Conservation (phyloP, 2,113 vertebrate genomes). For the Ammodytes marinus region DNA sequence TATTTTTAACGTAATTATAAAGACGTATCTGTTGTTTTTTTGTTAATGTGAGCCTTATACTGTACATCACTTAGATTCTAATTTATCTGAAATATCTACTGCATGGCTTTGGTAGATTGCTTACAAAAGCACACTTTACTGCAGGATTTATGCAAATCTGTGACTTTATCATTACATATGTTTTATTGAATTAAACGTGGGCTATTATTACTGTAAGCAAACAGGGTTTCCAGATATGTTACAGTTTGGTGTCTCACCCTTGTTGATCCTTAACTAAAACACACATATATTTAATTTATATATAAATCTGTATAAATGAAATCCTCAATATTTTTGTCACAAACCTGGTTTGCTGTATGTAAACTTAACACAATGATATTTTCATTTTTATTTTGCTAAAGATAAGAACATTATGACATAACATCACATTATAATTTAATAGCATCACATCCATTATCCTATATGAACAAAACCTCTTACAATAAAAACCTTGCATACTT, state of each 20-base stretch:
- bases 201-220: not conserved
- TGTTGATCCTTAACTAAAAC: not conserved
- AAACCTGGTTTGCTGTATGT: not conserved
- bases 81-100: not conserved
- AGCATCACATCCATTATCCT: not conserved
- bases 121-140: not conserved
- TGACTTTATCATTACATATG: not conserved
- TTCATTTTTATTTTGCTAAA: not conserved
- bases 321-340: not conserved
- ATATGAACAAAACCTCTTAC: not conserved
- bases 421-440: no score
- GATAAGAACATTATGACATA: not conserved
- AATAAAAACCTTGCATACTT: not conserved
- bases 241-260: not conserved
- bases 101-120: not conserved
- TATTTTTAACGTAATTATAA: conserved; percentile 1
- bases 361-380: not conserved
- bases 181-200: not conserved
- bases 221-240: not conserved
- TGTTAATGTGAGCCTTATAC: not conserved
- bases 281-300: not conserved
- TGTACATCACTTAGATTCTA: not conserved
- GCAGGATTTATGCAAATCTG: not conserved
- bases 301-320: not conserved
- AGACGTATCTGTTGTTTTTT: not conserved